Percentiles rank a stretch among this genome's conserved stretches.
Conservation (phyloP, 2,888 invertebrate species). For the Copidosoma aretas region DNA sequence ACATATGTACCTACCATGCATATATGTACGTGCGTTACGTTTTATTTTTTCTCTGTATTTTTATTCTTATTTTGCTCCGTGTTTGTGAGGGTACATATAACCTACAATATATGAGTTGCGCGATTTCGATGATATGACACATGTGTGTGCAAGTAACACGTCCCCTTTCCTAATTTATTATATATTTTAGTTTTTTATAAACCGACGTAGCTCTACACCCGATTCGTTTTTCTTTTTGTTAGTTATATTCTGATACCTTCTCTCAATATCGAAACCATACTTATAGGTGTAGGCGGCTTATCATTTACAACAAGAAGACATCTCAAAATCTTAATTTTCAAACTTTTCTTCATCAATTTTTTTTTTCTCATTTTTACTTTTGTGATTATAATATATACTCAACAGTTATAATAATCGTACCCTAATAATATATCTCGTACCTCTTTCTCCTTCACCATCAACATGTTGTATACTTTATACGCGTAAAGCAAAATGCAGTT, state of each 20-base stretch:
- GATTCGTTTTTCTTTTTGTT: neutral
- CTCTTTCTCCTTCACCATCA: too few relatives aligned
- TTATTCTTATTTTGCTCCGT: too few relatives aligned
- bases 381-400: neutral
- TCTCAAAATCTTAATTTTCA: conserved; percentile 9
- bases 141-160: neutral
- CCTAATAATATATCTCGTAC: too few relatives aligned
- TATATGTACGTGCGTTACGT: neutral
- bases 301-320: conserved; percentile 25
- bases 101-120: neutral
- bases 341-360: neutral
- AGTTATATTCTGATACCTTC: neutral
- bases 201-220: neutral
- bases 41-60: neutral
- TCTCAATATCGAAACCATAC: neutral
- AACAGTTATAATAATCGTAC: too few relatives aligned
- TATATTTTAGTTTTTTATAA: neutral
- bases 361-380: conserved; percentile 1
- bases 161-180: conserved; percentile 16
- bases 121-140: conserved; percentile 14
- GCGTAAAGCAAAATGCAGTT: too few relatives aligned
- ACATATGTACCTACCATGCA: neutral
- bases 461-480: too few relatives aligned
- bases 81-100: too few relatives aligned
- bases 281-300: neutral